Evolutionary conservation across 2,113 vertebrate genomes (phyloP).

Genomic region (Oceanodroma tethys): DNA sequence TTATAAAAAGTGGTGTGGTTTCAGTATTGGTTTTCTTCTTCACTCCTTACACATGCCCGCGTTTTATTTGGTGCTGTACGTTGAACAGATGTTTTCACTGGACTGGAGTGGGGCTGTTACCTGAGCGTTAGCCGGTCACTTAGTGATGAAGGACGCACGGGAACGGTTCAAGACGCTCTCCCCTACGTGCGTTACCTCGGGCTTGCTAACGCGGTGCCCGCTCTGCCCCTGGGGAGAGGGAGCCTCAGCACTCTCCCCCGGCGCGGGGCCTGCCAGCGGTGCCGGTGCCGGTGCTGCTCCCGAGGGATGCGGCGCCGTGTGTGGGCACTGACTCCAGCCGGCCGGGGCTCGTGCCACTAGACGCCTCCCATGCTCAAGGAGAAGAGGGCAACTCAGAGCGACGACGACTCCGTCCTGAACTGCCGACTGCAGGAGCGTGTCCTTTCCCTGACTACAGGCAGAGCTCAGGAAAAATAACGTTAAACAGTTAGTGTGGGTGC

Average conservation of each 20-base stretch:
- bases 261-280: fast-evolving
- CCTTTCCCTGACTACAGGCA: neutral
- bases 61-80: neutral
- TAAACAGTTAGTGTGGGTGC: neutral
- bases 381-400: neutral
- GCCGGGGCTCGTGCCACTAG: fast-evolving
- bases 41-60: neutral
- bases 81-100: neutral
- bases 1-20: neutral
- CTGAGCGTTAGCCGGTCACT: fast-evolving
- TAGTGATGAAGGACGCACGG: fast-evolving
- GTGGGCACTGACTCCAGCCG: neutral
- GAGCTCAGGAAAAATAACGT: neutral
- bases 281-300: fast-evolving
- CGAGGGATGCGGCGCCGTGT: fast-evolving
- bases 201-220: fast-evolving
- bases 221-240: neutral
- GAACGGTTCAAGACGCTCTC: neutral
- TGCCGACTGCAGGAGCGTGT: fast-evolving
- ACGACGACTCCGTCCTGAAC: neutral
- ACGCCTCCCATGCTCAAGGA: neutral
- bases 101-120: neutral
- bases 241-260: fast-evolving
- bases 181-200: fast-evolving
- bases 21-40: neutral